These are phyloP conservation scores for Daktulosphaira vitifoliae DNA, from an alignment of 1,140 invertebrate species.

Conservation along the genomic window DNA sequence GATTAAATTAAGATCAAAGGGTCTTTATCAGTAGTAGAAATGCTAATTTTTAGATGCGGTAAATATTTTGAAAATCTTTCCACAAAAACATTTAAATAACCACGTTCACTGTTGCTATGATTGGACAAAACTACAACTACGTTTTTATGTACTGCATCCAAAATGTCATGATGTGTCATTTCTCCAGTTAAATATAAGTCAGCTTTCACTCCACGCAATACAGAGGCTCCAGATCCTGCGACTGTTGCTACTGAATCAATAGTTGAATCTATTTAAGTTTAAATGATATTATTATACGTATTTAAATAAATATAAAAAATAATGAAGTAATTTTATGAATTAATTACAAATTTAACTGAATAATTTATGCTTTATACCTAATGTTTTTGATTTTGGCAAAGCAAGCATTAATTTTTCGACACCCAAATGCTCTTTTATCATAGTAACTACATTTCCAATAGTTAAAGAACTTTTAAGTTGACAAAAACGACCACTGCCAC, in stretches of 20 bases:
- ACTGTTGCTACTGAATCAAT: conserved; percentile 64
- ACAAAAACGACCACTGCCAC: not conserved
- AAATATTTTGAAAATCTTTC: conserved; percentile 45
- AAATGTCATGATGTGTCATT: conserved; percentile 90
- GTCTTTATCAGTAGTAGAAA: conserved; percentile 68
- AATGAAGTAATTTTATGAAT: not conserved
- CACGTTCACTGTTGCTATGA: conserved; percentile 91
- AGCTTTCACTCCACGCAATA: conserved; percentile 59
- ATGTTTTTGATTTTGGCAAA: conserved; percentile 2
- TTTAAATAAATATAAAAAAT: not conserved
- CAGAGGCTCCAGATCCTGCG: conserved; percentile 75
- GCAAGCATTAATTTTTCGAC: conserved; percentile 22
- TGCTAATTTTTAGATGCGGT: conserved; percentile 49
- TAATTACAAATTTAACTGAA: not conserved
- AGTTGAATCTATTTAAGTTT: conserved; percentile 1
- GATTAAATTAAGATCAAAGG: conserved; percentile 45
- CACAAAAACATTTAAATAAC: conserved; percentile 61
- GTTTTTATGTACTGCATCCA: conserved; percentile 72
- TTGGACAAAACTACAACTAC: conserved; percentile 80
- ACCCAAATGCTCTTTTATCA: not conserved
- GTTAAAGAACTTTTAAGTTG: not conserved
- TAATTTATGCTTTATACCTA: not conserved
- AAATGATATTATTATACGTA: not conserved
- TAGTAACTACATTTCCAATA: not conserved
- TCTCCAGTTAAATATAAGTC: conserved; percentile 87